Conservation (phyloP, 2,113 vertebrate species). For the Pleuronectes platessa region DNA sequence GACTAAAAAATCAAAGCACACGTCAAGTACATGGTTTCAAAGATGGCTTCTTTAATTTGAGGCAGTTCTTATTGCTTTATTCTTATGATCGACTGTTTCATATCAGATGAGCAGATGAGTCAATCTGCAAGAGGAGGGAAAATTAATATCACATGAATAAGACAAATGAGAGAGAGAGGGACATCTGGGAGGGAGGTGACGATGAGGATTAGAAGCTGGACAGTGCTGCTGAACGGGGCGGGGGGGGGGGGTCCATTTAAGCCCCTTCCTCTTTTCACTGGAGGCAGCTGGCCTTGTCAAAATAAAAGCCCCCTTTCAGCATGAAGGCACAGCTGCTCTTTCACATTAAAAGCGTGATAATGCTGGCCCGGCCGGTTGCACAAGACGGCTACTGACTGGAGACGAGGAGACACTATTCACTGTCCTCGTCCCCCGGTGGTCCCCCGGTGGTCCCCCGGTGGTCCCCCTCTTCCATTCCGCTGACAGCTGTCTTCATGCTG, state of each 20-base stretch:
- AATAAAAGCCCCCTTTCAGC: conserved; percentile 74
- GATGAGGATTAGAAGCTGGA: conserved; percentile 14
- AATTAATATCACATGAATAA: conserved; percentile 15
- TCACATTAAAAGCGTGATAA: conserved; percentile 65
- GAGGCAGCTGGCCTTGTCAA: conserved; percentile 63
- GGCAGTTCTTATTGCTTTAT: no score
- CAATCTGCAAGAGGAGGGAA: not conserved
- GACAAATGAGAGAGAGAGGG: conserved; percentile 27
- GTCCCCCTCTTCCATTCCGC: not conserved
- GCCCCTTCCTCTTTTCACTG: conserved; percentile 43
- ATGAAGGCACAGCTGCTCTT: conserved; percentile 69
- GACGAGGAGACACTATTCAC: conserved; percentile 26
- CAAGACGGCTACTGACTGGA: conserved; percentile 35
- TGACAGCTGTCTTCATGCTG: conserved; percentile 19
- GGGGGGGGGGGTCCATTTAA: conserved; percentile 40
- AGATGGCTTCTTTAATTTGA: no score
- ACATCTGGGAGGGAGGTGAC: conserved; percentile 6
- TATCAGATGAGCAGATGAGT: not conserved
- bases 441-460: no score
- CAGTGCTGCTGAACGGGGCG: conserved; percentile 32
- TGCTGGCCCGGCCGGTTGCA: conserved; percentile 18
- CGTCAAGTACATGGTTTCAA: no score
- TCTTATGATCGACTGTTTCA: no score
- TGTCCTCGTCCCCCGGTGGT: conserved; percentile 3
- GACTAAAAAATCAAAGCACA: no score